Evolutionary conservation across 2,797 vertebrate genomes (phyloP), one percentile per base, ranked within the genome.

Genomic region (Mus minutoides): DNA sequence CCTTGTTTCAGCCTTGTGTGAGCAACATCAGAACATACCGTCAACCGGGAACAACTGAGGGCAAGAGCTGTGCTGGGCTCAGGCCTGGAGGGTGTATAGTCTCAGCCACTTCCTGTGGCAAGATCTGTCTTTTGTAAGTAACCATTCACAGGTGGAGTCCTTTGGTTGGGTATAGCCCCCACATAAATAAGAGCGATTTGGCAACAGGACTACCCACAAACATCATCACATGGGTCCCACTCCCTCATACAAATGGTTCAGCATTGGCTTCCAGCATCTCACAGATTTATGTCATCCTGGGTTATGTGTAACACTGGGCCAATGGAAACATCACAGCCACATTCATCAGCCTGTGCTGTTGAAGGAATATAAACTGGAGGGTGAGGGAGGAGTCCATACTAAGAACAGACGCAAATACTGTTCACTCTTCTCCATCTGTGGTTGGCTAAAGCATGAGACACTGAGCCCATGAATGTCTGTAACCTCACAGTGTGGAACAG

Each of bases 1-100:
- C 31, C 31, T 34, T 3, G 22, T 34, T 8, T 34, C 12, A 14
- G 46, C 0, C 1, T 8, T 7, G 0, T 4, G 21, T 77, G 46
- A 79, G 52, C 19, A 62, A 14, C 37, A 24, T 19, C 43, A 29
- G 5, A 49, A 60, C 60, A 4, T 79, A 62, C 21, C 16, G 73
- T 43, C 0, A 77, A 54, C 31, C 49, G 16, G 71, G 37, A 54
- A 49, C 21, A 29, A n/a, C 13, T 0, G 46, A 46, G 24, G 24
- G 7, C 22, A 56, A 8, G 46, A 40, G 4, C 16, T 22, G 69
- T 8, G 1, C 24, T 29, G 2, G 16, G 67, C 60, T 52, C 54
- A 49, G 22, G 34, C 79, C 67, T 6, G 12, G 24, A 26, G 14
- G 5, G 4, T 11, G 31, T 3, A 4, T 14, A 21, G 14, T 37